Percentiles rank a stretch among this genome's conserved stretches.
These are phyloP conservation scores for Percopsis omiscomaycus DNA, from an alignment of 2,797 vertebrate genomes.

Conservation along the genomic window DNA sequence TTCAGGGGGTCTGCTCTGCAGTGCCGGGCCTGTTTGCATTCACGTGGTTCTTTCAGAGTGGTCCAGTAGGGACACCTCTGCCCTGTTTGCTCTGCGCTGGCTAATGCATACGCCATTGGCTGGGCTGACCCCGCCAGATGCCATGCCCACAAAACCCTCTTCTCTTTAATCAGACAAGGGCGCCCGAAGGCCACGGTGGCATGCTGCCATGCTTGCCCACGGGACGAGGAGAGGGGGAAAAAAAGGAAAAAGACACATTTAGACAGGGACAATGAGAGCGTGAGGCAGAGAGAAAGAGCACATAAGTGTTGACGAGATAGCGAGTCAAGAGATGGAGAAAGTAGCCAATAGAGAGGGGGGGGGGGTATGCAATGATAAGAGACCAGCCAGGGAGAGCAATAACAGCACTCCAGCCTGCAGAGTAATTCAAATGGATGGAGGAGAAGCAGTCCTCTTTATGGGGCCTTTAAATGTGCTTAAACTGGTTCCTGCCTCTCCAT, in stretches of 20 bases:
- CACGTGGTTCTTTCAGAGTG: slow-evolving; percentile 63
- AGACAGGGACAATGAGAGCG: slow-evolving; percentile 2
- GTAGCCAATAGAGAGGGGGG: not conserved
- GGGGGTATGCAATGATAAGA: slow-evolving; percentile 21
- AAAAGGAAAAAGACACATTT: not conserved
- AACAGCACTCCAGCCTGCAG: slow-evolving; percentile 29
- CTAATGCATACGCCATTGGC: slow-evolving; percentile 62
- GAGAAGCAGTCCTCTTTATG: slow-evolving; percentile 54
- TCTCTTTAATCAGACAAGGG: slow-evolving; percentile 77
- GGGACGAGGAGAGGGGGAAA: slow-evolving; percentile 28
- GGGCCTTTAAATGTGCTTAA: slow-evolving; percentile 62
- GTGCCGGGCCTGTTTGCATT: slow-evolving; percentile 66
- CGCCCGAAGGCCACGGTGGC: slow-evolving; percentile 76
- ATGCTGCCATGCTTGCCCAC: slow-evolving; percentile 64
- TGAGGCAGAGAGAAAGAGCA: not conserved
- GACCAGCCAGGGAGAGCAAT: slow-evolving; percentile 36
- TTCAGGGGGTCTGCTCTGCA: slow-evolving; percentile 66
- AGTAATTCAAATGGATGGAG: slow-evolving; percentile 58
- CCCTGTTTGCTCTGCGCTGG: slow-evolving; percentile 68
- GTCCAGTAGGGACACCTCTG: slow-evolving; percentile 64
- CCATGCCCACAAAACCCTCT: slow-evolving; percentile 73
- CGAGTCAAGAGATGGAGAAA: slow-evolving; percentile 4
- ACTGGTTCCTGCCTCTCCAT: slow-evolving; percentile 50
- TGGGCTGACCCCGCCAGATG: slow-evolving; percentile 71
- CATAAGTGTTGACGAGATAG: slow-evolving; percentile 14